Conservation (phyloP, 2,113 vertebrate species). For the Beaufortia kweichowensis region DNA sequence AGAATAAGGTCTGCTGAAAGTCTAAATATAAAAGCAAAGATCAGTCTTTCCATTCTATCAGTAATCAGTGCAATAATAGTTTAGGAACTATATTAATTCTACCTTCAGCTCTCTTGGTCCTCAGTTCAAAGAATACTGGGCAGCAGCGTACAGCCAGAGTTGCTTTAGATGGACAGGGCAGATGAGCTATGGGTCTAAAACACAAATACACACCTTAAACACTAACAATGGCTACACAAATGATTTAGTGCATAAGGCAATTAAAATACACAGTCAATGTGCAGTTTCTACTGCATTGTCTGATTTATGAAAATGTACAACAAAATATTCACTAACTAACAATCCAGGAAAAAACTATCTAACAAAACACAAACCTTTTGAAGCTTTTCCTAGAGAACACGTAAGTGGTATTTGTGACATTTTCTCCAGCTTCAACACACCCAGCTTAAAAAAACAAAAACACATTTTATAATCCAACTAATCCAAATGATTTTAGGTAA, state of each 20-base stretch:
- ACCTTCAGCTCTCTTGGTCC: slow-evolving; percentile 76
- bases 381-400: slow-evolving; percentile 92
- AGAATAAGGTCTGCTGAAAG: too few relatives aligned
- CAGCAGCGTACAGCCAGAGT: slow-evolving; percentile 97
- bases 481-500: too few relatives aligned
- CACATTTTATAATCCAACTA: too few relatives aligned
- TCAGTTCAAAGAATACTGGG: slow-evolving; percentile 89
- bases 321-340: too few relatives aligned
- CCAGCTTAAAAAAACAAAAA: slow-evolving; percentile 77
- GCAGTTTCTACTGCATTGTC: too few relatives aligned
- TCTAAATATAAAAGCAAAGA: too few relatives aligned
- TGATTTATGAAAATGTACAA: not conserved
- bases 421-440: slow-evolving; percentile 92
- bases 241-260: too few relatives aligned
- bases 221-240: not conserved
- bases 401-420: slow-evolving; percentile 92
- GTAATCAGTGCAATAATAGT: not conserved
- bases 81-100: slow-evolving; percentile 3
- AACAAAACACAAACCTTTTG: slow-evolving; percentile 78
- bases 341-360: not conserved
- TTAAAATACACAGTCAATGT: too few relatives aligned
- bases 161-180: slow-evolving; percentile 90
- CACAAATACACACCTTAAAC: slow-evolving; percentile 22
- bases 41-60: not conserved
- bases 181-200: slow-evolving; percentile 87